Base-by-base conservation (phyloP, 2,113 vertebrate genomes). In the Hippocampus comes region DNA sequence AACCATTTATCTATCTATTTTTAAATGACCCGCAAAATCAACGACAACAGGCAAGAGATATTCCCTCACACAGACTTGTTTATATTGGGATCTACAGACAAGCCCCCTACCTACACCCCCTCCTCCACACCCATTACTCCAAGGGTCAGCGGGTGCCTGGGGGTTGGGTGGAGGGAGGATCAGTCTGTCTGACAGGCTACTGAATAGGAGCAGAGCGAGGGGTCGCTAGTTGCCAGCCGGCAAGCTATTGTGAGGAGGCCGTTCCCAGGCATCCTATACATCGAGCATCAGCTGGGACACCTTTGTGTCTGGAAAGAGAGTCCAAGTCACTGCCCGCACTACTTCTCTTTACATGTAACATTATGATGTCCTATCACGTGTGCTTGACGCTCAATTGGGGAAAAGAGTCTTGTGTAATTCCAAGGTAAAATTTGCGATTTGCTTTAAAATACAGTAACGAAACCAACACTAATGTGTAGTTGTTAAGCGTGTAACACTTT, bases 191-290 rank as follows among this genome's bases (percentile, higher is more conserved):
- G 87, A 89, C 82, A 85, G 75, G 75, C 81, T 55, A 78, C 73
- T 90, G 85, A 88, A 90, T 87, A 86, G 89, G 68, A 86, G 84
- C 82, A 74, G 80, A 82, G 71, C 12, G 70, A 84, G 80, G 80
- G 79, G 88, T 88, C 89, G 38, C 81, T 89, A 90, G 89, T 89
- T 90, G 89, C 85, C 82, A 82, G 85, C 82, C 83, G 75, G 72
- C 55, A 57, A 2, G 75, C 90, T 87, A 88, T 92, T 92, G 89
- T 92, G 84, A 76, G 65, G 68, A 49, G 34, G 55, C 73, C 34
- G 85, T 90, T 92, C 89, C 87, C 88, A 90, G 77, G 88, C 82
- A 76, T 83, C 71, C 71, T 78, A 70, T 81, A 85, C 79, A 76
- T 84, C 78, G 76, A 71, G 64, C 53, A 86, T 86, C 78, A 79